Percentiles rank a stretch among this genome's conserved stretches.
phyloP scores from a whole-genome alignment of 2,888 invertebrate species.

The Phaonia tiefii region DNA sequence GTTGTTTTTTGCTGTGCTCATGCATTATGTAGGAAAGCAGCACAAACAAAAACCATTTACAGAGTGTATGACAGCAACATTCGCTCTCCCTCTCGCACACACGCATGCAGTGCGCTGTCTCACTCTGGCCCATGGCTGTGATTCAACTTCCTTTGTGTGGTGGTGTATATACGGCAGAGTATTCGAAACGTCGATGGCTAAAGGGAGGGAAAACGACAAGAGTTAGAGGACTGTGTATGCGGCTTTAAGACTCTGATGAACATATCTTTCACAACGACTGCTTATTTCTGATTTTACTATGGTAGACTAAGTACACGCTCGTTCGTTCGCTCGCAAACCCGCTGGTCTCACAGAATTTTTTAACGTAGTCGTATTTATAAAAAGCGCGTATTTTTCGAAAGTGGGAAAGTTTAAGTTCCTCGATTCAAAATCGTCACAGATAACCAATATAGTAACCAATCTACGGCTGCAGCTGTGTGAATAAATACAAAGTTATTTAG shows the following conservation, averaged over 20 bases:
- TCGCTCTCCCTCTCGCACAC: constrained; percentile 43
- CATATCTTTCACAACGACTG: constrained; percentile 77
- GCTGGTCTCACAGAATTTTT: constrained; percentile 72
- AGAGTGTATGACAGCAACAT: constrained; percentile 52
- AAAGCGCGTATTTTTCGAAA: constrained; percentile 64
- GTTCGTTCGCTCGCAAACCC: constrained; percentile 70
- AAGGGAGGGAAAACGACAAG: constrained; percentile 35
- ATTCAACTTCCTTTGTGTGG: constrained; percentile 65
- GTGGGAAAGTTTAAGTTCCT: constrained; percentile 58
- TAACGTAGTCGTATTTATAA: constrained; percentile 66
- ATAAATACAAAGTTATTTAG: neutral
- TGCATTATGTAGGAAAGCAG: constrained; percentile 62
- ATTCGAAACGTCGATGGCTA: constrained; percentile 21
- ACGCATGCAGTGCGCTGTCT: constrained; percentile 28
- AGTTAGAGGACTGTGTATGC: constrained; percentile 51
- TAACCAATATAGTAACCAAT: too few species aligned
- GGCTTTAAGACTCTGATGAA: constrained; percentile 70
- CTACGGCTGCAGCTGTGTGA: constrained; percentile 15
- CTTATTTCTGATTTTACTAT: constrained; percentile 79
- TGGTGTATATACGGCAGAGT: constrained; percentile 46
- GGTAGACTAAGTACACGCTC: constrained; percentile 75
- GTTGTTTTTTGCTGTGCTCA: constrained; percentile 59
- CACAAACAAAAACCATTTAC: constrained; percentile 61
- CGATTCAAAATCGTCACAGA: constrained; percentile 39
- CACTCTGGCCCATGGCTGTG: constrained; percentile 47